Percentiles rank a stretch among this genome's conserved stretches.
phyloP scores from a whole-genome alignment of 2,888 invertebrate species.

The Syritta pipiens region DNA sequence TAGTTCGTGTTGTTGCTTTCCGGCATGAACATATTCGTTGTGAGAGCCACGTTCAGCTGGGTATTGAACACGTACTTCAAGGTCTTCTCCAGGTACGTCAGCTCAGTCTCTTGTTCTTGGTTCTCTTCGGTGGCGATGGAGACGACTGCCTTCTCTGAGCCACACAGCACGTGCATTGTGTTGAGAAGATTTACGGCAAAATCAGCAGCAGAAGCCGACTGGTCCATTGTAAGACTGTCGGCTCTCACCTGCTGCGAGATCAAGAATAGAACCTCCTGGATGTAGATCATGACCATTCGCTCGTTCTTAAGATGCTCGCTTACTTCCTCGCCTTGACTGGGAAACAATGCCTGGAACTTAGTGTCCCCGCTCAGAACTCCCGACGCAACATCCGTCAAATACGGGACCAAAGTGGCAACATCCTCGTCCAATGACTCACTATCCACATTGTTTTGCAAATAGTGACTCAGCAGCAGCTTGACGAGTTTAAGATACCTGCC shows the following conservation, averaged over 20 bases:
- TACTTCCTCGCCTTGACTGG: no score
- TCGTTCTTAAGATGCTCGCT: slow-evolving; percentile 74
- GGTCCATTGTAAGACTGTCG: slow-evolving; percentile 68
- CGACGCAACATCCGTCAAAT: slow-evolving; percentile 71
- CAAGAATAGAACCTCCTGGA: slow-evolving; percentile 74
- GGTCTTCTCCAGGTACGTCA: slow-evolving; percentile 70
- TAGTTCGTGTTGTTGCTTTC: slow-evolving; percentile 72
- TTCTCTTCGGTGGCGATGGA: slow-evolving; percentile 29
- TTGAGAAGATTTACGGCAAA: slow-evolving; percentile 72
- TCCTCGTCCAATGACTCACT: slow-evolving; percentile 67
- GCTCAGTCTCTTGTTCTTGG: neutral
- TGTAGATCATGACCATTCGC: slow-evolving; percentile 75
- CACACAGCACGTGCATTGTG: slow-evolving; percentile 44
- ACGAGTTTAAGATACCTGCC: slow-evolving; percentile 79
- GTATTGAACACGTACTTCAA: slow-evolving; percentile 77
- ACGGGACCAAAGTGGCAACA: slow-evolving; percentile 70
- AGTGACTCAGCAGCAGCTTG: slow-evolving; percentile 75
- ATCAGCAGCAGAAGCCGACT: slow-evolving; percentile 72
- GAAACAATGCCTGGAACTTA: slow-evolving; percentile 66
- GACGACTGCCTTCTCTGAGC: neutral
- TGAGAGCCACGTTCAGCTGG: slow-evolving; percentile 73
- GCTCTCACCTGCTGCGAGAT: slow-evolving; percentile 72
- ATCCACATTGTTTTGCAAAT: slow-evolving; percentile 69
- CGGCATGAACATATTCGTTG: slow-evolving; percentile 72
- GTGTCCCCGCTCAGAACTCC: slow-evolving; percentile 66